Base-by-base conservation (phyloP, 2,888 invertebrate species). In the Aethes cnicana region DNA sequence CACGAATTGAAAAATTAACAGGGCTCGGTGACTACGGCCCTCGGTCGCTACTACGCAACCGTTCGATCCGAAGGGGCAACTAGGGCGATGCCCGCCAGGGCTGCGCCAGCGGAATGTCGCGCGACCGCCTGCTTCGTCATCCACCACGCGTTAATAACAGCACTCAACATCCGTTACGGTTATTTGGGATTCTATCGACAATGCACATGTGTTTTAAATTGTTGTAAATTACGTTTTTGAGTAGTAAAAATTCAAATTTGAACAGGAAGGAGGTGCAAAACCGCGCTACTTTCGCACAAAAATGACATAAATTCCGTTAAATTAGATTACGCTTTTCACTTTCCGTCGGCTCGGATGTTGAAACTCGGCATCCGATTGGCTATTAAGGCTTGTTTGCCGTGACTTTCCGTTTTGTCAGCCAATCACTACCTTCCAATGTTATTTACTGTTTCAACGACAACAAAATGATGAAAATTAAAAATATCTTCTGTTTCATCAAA, bases 51-150 rank as follows among this genome's bases (percentile, higher is more conserved):
- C 83, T 85, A 85, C 84, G 86, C 82, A 83, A 84, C 81, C 78
- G 82, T 79, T 83, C 83, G 86, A 84, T 88, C 85, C 87, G 88
- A 81, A 78, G 85, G 82, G 83, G 84, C 89, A 85, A 84, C 81
- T 82, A 80, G 84, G 80, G 77, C 86, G 86, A 81, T 81, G 83
- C 79, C 85, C 80, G 81, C 78, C 83, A 87, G 90, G 84, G 87
- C 86, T 84, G 88, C 83, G 89, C 85, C 81, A 81, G 74, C 80
- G 83, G 84, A 84, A 81, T 83, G 84, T 75, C 82, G 71, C 73
- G 73, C 69, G 66, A 65, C 63, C 66, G 65, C 70, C 63, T 67
- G 59, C 56, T 68, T 69, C 72, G 68, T 59, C 50, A 46, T 42
- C 47, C 37, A 30, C 35, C 26, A 47, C 33, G 17, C 42, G 47